These are phyloP conservation scores for Melangyna quadrimaculata DNA, from an alignment of 2,888 invertebrate genomes.

Conservation along the genomic window DNA sequence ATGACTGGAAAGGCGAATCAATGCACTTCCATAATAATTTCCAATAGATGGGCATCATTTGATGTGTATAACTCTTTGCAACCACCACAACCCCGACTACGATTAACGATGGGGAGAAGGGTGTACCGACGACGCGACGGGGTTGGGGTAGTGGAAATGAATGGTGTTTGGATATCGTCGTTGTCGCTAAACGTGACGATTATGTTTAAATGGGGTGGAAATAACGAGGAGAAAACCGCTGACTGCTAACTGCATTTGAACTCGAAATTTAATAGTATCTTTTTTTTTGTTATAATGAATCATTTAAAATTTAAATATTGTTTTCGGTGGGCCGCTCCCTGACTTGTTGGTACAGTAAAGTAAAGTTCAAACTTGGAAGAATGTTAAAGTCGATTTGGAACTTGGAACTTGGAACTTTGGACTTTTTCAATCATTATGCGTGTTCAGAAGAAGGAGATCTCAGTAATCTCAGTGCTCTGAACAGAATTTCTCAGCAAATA, in stretches of 20 bases:
- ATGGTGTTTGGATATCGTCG: conserved; percentile 28
- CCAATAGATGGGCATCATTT: conserved; percentile 51
- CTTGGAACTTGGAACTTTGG: no score
- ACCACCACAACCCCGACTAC: not conserved
- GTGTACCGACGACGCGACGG: no score
- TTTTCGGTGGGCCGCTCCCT: not conserved
- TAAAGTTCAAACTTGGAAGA: no score
- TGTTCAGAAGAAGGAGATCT: no score
- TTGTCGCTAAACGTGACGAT: conserved; percentile 57
- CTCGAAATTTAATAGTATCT: conserved; percentile 51
- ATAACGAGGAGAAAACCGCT: conserved; percentile 62
- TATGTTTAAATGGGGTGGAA: conserved; percentile 68
- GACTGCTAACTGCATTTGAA: conserved; percentile 60
- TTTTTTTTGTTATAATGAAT: conserved; percentile 35
- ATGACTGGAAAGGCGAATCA: conserved; percentile 42
- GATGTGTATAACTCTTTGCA: not conserved
- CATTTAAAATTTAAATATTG: conserved; percentile 36
- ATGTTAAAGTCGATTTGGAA: no score
- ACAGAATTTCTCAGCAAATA: no score
- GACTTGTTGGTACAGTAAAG: no score
- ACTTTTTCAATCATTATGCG: no score
- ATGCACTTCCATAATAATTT: conserved; percentile 63
- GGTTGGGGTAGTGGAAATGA: conserved; percentile 3
- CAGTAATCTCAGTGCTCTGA: no score
- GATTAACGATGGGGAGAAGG: not conserved